phyloP scores from a whole-genome alignment of 2,113 vertebrate species.

The Serranochromis macrocephalus region DNA sequence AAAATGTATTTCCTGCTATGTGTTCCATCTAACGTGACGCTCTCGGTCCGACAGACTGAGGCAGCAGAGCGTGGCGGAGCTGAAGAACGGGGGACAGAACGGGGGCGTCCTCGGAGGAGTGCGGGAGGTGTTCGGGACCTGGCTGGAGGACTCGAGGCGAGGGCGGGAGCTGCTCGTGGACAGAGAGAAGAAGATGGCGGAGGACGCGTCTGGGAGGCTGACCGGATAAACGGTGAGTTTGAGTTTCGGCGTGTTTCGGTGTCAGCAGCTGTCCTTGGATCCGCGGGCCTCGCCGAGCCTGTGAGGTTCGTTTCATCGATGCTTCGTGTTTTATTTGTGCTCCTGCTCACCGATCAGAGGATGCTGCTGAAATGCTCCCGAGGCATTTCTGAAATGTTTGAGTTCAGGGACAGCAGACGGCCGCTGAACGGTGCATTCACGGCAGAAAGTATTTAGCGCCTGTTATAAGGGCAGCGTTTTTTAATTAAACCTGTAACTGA shows the following conservation, averaged over 20 bases:
- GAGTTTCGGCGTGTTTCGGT: background rate
- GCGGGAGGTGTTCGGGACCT: slow-evolving; percentile 67
- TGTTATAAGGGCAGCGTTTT: background rate
- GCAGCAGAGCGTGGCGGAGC: slow-evolving; percentile 59
- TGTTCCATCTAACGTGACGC: background rate
- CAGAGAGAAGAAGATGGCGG: slow-evolving; percentile 60
- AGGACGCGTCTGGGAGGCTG: slow-evolving; percentile 72
- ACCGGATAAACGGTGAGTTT: slow-evolving; percentile 53
- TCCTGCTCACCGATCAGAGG: background rate
- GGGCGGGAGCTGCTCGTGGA: slow-evolving; percentile 73
- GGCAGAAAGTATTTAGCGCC: background rate
- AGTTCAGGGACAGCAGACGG: background rate
- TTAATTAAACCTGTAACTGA: background rate
- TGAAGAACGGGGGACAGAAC: slow-evolving; percentile 70
- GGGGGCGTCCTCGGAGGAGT: slow-evolving; percentile 44
- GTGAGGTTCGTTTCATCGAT: background rate
- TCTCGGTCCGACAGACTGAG: slow-evolving; percentile 15
- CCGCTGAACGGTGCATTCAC: background rate
- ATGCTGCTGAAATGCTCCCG: background rate
- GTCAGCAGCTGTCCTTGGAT: background rate
- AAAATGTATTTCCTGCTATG: background rate
- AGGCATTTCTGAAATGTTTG: background rate
- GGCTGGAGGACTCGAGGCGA: slow-evolving; percentile 73
- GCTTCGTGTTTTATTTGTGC: background rate
- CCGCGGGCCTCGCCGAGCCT: background rate